These are phyloP conservation scores for Lemur catta DNA, from an alignment of 2,797 vertebrate genomes.

Conservation along the genomic window DNA sequence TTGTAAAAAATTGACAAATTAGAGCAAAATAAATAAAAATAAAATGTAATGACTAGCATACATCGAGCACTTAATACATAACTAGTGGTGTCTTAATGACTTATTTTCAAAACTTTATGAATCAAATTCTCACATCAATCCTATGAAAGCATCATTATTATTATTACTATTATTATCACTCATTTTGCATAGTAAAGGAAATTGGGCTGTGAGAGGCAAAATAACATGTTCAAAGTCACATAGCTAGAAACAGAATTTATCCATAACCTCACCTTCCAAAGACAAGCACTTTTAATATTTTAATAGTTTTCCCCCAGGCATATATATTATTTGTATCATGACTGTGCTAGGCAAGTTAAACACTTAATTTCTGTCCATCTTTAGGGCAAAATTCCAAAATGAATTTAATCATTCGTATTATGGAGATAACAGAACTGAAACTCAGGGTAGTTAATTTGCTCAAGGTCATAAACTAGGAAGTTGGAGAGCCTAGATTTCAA, in stretches of 20 bases:
- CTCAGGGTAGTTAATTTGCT: background rate
- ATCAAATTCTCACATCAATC: background rate
- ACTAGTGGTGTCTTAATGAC: background rate
- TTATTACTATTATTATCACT: background rate
- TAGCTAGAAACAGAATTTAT: background rate
- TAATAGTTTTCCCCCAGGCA: background rate
- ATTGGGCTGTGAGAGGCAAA: background rate
- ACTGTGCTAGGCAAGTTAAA: background rate
- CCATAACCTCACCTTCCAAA: background rate
- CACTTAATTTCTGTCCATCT: background rate
- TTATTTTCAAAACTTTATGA: background rate
- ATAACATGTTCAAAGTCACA: background rate
- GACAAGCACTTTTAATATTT: background rate
- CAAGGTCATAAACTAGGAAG: background rate
- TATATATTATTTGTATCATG: background rate
- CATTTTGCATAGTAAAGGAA: background rate
- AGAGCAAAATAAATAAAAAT: slow-evolving; percentile 28
- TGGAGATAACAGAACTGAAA: background rate
- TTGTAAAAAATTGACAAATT: background rate
- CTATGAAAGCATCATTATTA: background rate
- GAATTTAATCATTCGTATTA: background rate
- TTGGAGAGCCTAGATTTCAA: background rate
- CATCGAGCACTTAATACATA: background rate
- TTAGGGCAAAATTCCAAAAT: background rate
- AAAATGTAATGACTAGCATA: background rate